A percentile compares a stretch with the other conserved stretches of the same genome.
Conservation (phyloP, 2,888 invertebrate genomes). For the Lingula anatina region DNA sequence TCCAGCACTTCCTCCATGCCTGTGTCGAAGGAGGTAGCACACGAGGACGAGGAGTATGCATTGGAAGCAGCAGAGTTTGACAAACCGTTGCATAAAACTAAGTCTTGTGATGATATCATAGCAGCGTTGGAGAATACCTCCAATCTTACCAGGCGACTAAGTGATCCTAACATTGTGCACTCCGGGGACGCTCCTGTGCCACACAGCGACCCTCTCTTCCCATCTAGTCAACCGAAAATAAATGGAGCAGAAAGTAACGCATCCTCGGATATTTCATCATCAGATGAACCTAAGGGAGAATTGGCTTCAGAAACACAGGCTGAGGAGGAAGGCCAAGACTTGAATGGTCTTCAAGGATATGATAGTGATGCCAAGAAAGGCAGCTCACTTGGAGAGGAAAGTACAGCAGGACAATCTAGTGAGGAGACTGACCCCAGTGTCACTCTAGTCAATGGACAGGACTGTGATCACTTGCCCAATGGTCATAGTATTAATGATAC, state of each 20-base stretch:
- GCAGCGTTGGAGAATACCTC: constrained; percentile 55
- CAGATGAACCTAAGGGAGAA: no score
- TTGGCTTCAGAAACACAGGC: no score
- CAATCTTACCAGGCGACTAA: constrained; percentile 66
- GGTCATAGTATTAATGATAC: constrained; percentile 3
- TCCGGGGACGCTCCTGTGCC: constrained; percentile 14
- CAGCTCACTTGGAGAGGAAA: constrained; percentile 2
- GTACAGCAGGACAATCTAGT: constrained; percentile 4
- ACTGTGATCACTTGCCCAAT: constrained; percentile 4
- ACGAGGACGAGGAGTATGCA: constrained; percentile 10
- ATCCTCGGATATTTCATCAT: no score
- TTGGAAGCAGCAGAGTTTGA: constrained; percentile 6
- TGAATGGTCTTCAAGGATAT: background rate
- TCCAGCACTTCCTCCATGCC: constrained; percentile 53
- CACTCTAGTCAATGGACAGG: constrained; percentile 3
- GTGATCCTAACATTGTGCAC: constrained; percentile 71
- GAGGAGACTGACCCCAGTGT: constrained; percentile 1
- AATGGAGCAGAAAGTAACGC: no score
- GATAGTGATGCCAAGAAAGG: constrained; percentile 1
- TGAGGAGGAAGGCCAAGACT: constrained; percentile 3
- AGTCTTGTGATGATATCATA: constrained; percentile 79
- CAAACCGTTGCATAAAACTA: constrained; percentile 62
- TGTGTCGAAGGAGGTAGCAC: constrained; percentile 9
- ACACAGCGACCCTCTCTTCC: no score
- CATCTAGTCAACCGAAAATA: no score